Evolutionary conservation across 2,888 invertebrate genomes (phyloP).

Genomic region (Xiphydria camelus): DNA sequence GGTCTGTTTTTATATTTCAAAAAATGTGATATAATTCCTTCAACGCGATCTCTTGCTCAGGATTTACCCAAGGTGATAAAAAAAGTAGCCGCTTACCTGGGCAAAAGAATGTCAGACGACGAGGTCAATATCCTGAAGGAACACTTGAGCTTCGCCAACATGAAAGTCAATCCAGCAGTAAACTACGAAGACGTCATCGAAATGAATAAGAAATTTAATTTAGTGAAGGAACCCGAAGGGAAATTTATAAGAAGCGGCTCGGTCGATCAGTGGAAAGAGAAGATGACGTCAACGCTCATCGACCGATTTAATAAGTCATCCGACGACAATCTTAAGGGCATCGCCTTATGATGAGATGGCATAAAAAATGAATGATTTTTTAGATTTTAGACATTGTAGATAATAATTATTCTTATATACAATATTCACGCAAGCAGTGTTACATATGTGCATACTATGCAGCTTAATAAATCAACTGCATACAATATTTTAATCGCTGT

Average conservation of each 20-base stretch:
- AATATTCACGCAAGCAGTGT: no score
- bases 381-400: background rate
- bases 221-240: constrained; percentile 48
- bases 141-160: constrained; percentile 62
- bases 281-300: constrained; percentile 49
- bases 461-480: no score
- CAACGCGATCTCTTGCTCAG: constrained; percentile 46
- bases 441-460: no score
- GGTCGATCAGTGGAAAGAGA: constrained; percentile 55
- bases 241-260: constrained; percentile 60
- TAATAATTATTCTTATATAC: background rate
- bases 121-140: constrained; percentile 51
- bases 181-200: constrained; percentile 59
- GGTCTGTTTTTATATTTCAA: no score
- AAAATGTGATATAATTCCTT: no score
- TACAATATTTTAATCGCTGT: no score
- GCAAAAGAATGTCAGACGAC: constrained; percentile 45
- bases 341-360: constrained; percentile 19
- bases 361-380: background rate
- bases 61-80: constrained; percentile 57
- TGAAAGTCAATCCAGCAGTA: constrained; percentile 65
- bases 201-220: constrained; percentile 49
- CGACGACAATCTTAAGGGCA: constrained; percentile 42
- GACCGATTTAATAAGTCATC: constrained; percentile 60
- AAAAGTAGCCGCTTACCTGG: constrained; percentile 56